A percentile compares a stretch with the other conserved stretches of the same genome.
These are phyloP conservation scores for Dryobates pubescens DNA, from an alignment of 2,797 vertebrate genomes.

Conservation along the genomic window DNA sequence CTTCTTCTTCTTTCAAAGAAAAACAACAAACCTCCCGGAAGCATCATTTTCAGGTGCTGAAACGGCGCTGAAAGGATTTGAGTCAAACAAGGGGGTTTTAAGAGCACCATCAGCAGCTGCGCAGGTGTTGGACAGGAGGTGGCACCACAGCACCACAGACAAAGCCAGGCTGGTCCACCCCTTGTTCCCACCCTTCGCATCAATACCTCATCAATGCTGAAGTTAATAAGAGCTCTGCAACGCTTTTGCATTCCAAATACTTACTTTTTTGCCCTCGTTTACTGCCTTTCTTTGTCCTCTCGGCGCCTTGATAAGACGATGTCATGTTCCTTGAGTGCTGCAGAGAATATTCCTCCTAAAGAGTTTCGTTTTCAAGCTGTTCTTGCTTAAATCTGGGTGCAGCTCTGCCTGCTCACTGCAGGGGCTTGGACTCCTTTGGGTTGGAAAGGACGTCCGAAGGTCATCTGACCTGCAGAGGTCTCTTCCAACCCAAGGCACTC, in stretches of 20 bases:
- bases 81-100: too few relatives aligned
- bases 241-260: rapidly evolving
- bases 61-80: rapidly evolving
- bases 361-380: background rate
- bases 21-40: too few relatives aligned
- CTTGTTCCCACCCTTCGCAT: rapidly evolving
- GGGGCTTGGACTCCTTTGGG: background rate
- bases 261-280: background rate
- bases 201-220: rapidly evolving
- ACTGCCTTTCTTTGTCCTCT: background rate
- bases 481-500: background rate
- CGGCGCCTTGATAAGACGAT: background rate
- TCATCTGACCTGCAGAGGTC: background rate
- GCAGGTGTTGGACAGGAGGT: rapidly evolving
- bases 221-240: background rate
- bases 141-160: background rate
- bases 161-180: rapidly evolving
- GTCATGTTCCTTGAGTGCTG: background rate
- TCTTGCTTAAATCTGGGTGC: background rate
- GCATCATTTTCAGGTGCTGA: too few relatives aligned
- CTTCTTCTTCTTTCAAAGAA: background rate
- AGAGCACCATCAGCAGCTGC: background rate
- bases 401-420: background rate
- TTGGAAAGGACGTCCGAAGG: too few relatives aligned
- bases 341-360: background rate